Evolutionary conservation across 2,888 invertebrate genomes (phyloP), one percentile per base, ranked within the genome.

Genomic region (Leptothorax acervorum): DNA sequence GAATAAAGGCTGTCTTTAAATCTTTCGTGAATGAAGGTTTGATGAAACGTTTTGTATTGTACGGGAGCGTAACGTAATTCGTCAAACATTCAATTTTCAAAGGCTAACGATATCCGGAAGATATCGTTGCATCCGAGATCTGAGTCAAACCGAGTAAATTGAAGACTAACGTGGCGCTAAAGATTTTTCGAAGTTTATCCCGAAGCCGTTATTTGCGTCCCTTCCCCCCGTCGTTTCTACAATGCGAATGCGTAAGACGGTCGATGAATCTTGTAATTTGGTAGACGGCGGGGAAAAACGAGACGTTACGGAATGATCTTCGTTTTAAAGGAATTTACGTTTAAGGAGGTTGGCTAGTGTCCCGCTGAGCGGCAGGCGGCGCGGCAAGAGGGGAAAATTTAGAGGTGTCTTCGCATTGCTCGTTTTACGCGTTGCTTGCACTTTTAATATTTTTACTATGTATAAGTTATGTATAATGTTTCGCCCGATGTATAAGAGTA

Each of bases 291-390:
- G 31, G 39, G 60, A 45, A 51, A 31, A 57, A 70, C 70, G 85
- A 70, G 75, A 68, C 66, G 62, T 68, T 76, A 55, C 66, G 62
- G 68, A 45, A 42, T 53, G 76, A 82, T 75, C 78, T 84, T 86
- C 73, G 35, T 73, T 71, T 53, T 82, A 85, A 87, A 88, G 87
- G 88, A 89, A 89, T 85, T 74, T 70, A 60, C 75, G 68, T 55
- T 45, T 73, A 84, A 65, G 71, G n/a, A n/a, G n/a, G n/a, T n/a
- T n/a, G n/a, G n/a, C n/a, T n/a, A n/a, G 71, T 48, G 81, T 65
- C 53, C 23, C 15, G 5, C 18, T 9, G 28, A n/a, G 55, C 48
- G 78, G n/a, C n/a, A n/a, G n/a, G n/a, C n/a, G 42, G 39, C 60
- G 28, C 53, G 35, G 31, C 65, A n/a, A n/a, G n/a, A n/a, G n/a